Evolutionary conservation across 2,888 invertebrate genomes (phyloP).

Genomic region (Chironomus riparius): DNA sequence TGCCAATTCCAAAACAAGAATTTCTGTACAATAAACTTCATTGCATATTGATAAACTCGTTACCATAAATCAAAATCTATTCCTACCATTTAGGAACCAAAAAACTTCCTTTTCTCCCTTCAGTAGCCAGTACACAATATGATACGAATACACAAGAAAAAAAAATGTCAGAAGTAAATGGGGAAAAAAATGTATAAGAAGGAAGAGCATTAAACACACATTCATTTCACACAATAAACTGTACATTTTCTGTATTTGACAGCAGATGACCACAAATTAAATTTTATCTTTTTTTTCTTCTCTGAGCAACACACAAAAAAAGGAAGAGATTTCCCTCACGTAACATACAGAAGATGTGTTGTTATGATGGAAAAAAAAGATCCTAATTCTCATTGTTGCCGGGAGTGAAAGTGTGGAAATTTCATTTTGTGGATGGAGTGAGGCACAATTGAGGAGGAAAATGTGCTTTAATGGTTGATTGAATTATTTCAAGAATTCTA

Average conservation of each 20-base stretch:
- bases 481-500: background rate
- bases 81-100: too few species aligned
- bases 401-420: background rate
- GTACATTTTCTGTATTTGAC: background rate
- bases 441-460: background rate
- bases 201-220: slow-evolving; percentile 20
- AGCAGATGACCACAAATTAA: slow-evolving; percentile 24
- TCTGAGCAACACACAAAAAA: background rate
- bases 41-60: too few species aligned
- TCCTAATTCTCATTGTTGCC: background rate
- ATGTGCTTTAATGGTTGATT: slow-evolving; percentile 24
- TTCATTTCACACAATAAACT: background rate
- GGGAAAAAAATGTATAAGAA: background rate
- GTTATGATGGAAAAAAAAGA: background rate
- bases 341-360: background rate
- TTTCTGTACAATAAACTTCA: too few species aligned
- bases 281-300: slow-evolving; percentile 25
- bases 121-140: too few species aligned
- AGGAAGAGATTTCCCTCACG: background rate
- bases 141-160: too few species aligned
- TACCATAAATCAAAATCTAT: too few species aligned
- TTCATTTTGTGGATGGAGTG: background rate
- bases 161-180: background rate
- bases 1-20: too few species aligned
- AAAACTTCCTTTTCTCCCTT: too few species aligned